Conservation (phyloP, 2,113 vertebrate genomes). For the Forbesichthys agassizii region DNA sequence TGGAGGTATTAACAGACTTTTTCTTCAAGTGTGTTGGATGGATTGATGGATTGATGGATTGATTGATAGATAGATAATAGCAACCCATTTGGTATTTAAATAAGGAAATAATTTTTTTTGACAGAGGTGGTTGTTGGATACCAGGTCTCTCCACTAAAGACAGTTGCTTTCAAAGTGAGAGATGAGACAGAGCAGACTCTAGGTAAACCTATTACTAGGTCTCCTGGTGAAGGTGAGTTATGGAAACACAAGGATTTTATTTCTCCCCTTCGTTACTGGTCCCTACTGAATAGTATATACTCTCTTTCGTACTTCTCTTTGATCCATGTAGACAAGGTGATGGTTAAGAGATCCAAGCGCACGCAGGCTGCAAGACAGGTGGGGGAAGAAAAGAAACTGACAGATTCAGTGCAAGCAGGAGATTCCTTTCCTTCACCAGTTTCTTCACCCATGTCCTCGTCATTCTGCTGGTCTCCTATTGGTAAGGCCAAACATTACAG, state of each 20-base stretch:
- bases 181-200: constrained; percentile 8
- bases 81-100: background rate
- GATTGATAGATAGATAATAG: no score
- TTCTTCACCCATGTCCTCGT: background rate
- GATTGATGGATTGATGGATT: no score
- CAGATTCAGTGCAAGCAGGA: constrained; percentile 1
- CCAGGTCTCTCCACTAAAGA: constrained; percentile 37
- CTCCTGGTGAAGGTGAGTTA: constrained; percentile 47
- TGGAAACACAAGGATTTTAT: background rate
- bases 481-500: constrained; percentile 10
- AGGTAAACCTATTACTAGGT: constrained; percentile 21
- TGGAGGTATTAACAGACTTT: constrained; percentile 24
- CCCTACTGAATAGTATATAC: no score
- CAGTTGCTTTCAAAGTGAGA: constrained; percentile 17
- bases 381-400: constrained; percentile 12
- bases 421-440: constrained; percentile 3
- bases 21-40: background rate
- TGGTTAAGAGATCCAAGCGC: constrained; percentile 33
- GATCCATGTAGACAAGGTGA: constrained; percentile 42
- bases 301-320: background rate
- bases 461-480: background rate
- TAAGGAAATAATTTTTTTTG: background rate
- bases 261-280: no score
- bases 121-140: constrained; percentile 33
- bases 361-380: background rate